These are phyloP conservation scores for Galaxea fascicularis DNA, from an alignment of 92 coral and sea anemone species.

Conservation along the genomic window DNA sequence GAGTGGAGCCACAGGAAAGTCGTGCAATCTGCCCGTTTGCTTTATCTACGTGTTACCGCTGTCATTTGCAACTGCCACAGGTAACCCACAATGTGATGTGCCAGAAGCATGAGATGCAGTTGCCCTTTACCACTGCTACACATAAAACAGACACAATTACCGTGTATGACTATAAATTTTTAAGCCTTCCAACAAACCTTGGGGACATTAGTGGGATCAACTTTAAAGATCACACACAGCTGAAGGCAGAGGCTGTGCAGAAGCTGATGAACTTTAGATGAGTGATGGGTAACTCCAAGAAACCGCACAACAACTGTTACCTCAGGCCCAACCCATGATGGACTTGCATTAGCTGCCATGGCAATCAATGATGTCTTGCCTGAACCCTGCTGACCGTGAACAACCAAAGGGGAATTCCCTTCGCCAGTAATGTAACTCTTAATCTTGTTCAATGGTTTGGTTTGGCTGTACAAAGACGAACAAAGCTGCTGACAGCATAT, in stretches of 20 bases:
- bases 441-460: conserved; percentile 56
- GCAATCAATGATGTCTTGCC: conserved; percentile 93
- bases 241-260: conserved; percentile 80
- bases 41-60: too few species aligned
- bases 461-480: conserved; percentile 62
- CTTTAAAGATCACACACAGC: conserved; percentile 70
- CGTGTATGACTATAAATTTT: too few species aligned
- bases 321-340: conserved; percentile 66
- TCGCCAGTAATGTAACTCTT: conserved; percentile 65
- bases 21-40: too few species aligned
- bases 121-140: too few species aligned
- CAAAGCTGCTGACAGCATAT: conserved; percentile 66
- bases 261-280: conserved; percentile 75
- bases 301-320: conserved; percentile 81
- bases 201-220: conserved; percentile 61
- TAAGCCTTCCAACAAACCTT: conserved; percentile 63
- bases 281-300: conserved; percentile 85
- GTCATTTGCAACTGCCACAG: too few species aligned
- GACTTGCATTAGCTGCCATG: conserved; percentile 89
- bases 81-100: too few species aligned
- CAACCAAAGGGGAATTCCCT: conserved; percentile 75
- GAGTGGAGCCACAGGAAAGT: too few species aligned
- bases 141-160: too few species aligned
- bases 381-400: conserved; percentile 88
- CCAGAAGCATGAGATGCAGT: too few species aligned